Percentiles rank a stretch among this genome's conserved stretches.
Evolutionary conservation across 2,797 vertebrate genomes (phyloP).

Genomic region (Pyrrhura leucotis): DNA sequence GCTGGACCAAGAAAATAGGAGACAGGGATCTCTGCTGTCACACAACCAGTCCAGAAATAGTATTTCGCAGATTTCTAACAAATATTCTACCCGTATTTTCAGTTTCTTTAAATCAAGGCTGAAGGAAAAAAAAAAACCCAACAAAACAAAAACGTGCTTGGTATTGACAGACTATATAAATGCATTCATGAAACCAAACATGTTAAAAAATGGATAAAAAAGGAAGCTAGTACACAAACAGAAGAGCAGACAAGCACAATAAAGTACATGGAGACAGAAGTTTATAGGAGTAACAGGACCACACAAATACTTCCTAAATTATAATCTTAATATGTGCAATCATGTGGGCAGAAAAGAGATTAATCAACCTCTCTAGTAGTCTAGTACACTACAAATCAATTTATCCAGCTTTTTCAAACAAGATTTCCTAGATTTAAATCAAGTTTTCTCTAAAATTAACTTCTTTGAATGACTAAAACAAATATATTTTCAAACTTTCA

Average conservation of each 20-base stretch:
- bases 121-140: not conserved
- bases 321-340: not conserved
- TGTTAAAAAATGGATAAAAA: constrained; percentile 43
- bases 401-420: not conserved
- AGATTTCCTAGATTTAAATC: not conserved
- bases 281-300: not conserved
- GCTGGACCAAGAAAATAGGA: not conserved
- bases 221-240: not conserved
- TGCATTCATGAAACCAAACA: constrained; percentile 12
- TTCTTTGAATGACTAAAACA: not conserved
- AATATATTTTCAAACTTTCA: not conserved
- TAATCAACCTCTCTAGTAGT: not conserved
- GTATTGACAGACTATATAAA: constrained; percentile 28
- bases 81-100: not conserved
- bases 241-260: not conserved
- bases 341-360: not conserved
- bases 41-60: not conserved
- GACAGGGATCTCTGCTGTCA: not conserved
- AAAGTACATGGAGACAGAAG: not conserved
- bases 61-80: not conserved
- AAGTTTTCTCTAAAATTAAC: not conserved
- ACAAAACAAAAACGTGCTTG: not conserved
- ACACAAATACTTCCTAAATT: not conserved
- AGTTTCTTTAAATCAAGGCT: constrained; percentile 16
- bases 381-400: not conserved